Base-by-base conservation (phyloP, 2,797 vertebrate species). In the Cossypha caffra region DNA sequence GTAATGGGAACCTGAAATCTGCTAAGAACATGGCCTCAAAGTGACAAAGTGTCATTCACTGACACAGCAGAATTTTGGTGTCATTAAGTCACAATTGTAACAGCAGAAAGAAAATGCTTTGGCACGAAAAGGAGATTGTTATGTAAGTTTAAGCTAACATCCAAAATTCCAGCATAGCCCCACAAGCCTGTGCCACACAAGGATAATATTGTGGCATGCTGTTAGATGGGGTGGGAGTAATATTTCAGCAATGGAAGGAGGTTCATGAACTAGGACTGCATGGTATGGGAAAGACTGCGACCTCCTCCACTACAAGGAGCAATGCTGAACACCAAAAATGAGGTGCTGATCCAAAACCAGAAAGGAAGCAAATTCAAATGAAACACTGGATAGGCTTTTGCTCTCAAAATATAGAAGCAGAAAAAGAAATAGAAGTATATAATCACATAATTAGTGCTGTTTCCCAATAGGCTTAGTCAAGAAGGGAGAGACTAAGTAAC, bases 191-290 rank as follows among this genome's bases (percentile, higher is more conserved):
- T 28, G 29, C 35, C 23, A 69, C 25, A 50, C 7, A 54, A 47
- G 0, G 24, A 33, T 26, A 76, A 71, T 1, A 3, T 7, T 10
- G n/a, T 8, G 19, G 14, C 4, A 3, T n/a, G 18, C 8, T 75
- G 25, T 47, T 33, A 66, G 43, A 51, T 17, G 9, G 4, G 4
- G 3, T 29, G 4, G 6, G 14, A 74, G 13, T 18, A n/a, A 11
- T 45, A 59, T 10, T 61, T 74, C 51, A 75, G 14, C 16, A 78
- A 62, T 8, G 37, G 14, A 4, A 79, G 7, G 3, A 72, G 16
- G n/a, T 55, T 17, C 0, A 0, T 16, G 31, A 31, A 42, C 15
- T 24, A 72, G 6, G 24, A 38, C 4, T 50, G 33, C 14, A 67
- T 0, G 20, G 16, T 38, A 63, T 5, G 28, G 21, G 21, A 81